Base-by-base conservation (phyloP, 2,113 vertebrate genomes). In the Clarias macrocephalus region DNA sequence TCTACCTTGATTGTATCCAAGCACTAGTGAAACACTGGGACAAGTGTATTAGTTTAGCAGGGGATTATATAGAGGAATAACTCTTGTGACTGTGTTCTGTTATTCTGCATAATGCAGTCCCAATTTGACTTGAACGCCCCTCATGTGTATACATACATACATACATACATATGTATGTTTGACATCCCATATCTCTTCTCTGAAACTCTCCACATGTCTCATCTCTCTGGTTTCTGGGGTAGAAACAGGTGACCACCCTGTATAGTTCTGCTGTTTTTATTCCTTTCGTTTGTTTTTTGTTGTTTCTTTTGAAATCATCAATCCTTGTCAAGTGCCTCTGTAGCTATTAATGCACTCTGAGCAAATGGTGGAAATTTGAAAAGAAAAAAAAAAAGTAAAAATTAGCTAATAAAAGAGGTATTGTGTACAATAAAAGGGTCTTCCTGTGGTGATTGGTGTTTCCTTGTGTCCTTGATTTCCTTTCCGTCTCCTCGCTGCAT, bases 241-340 rank as follows among this genome's bases (percentile, higher is more conserved):
- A 83, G 85, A 88, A 63, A 90, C 88, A 87, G 89, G 63, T 84
- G 84, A 88, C 81, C 79, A 88, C 85, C 18, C 81, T 90, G 85
- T 85, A 83, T 65, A 89, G 60, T 59, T 85, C 42, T 85, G 25
- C 86, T 85, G 88, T 86, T 70, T 85, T 48, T 56, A 52, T 63
- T 73, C 19, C 87, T 85, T 76, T 68, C 8, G 88, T 37, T 85
- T 48, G 72, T 7, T 66, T 62, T 54, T 87, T 66, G 65, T 81
- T 80, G 91, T 87, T 91, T 80, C 88, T 87, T 80, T 85, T 87
- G 80, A 66, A 85, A 89, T 86, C 80, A 87, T 59, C 65, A 91
- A 92, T 90, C 87, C 86, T 91, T 94, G 93, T 94, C 89, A 94
- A 95, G 94, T 95, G 95, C 93, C 95, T 94, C 93, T 94, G 93